Conservation (phyloP, 2,113 vertebrate genomes). For the Hipposideros armiger region DNA sequence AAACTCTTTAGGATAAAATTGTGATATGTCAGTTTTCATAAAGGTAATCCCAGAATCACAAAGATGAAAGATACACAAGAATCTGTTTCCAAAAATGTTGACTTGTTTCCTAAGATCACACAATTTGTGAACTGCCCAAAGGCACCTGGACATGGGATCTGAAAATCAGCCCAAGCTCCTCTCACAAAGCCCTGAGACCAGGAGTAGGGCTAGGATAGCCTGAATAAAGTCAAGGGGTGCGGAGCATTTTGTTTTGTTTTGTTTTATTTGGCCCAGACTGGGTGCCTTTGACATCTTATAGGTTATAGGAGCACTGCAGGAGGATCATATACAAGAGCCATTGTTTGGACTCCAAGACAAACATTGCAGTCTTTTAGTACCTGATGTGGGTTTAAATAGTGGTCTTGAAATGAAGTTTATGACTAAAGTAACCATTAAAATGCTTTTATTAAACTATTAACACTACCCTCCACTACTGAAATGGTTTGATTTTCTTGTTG, state of each 20-base stretch:
- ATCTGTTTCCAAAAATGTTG: background rate
- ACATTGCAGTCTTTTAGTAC: background rate
- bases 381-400: background rate
- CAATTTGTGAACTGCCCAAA: background rate
- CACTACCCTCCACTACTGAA: background rate
- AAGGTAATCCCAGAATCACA: slow-evolving; percentile 12
- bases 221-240: background rate
- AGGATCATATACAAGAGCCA: background rate
- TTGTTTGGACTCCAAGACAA: background rate
- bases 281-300: background rate
- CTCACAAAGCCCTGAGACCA: background rate
- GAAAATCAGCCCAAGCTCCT: background rate
- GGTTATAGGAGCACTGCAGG: background rate
- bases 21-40: background rate
- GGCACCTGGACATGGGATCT: background rate
- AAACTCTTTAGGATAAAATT: slow-evolving; percentile 30
- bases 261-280: background rate
- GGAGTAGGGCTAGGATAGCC: background rate
- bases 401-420: background rate
- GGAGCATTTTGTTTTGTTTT: background rate
- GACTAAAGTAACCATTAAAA: background rate
- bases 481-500: background rate
- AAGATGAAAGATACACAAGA: background rate
- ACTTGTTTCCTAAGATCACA: background rate
- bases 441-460: slow-evolving; percentile 9